Evolutionary conservation across 2,888 invertebrate species (phyloP).

Genomic region (Erebia epiphron): DNA sequence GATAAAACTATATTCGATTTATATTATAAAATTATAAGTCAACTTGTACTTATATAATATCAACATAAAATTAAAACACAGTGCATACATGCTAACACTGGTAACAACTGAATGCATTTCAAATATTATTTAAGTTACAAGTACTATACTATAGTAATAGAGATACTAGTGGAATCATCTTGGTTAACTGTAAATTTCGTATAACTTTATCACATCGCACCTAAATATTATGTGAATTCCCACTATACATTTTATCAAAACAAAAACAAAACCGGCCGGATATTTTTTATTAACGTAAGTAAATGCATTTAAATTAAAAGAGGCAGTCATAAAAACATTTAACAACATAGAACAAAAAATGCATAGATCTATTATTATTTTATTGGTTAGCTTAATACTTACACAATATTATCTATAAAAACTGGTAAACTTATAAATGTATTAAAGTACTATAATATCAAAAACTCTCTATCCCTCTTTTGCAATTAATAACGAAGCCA

Average conservation of each 20-base stretch:
- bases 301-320: constrained; percentile 1
- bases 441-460: constrained; percentile 5
- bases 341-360: too few species aligned
- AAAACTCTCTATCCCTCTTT: background rate
- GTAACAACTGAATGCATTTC: background rate
- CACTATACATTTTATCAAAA: too few species aligned
- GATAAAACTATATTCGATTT: too few species aligned
- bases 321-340: too few species aligned
- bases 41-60: background rate
- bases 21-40: background rate
- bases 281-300: background rate
- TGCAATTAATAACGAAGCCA: background rate
- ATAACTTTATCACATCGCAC: too few species aligned
- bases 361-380: too few species aligned
- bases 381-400: background rate
- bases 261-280: too few species aligned
- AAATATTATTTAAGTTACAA: background rate
- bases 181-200: background rate
- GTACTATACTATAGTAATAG: background rate
- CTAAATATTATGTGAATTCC: too few species aligned
- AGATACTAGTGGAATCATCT: background rate
- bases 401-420: background rate
- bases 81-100: background rate
- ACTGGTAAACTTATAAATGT: background rate
- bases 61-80: too few species aligned